phyloP scores from a whole-genome alignment of 2,113 vertebrate genomes.

The Eolophus roseicapilla region DNA sequence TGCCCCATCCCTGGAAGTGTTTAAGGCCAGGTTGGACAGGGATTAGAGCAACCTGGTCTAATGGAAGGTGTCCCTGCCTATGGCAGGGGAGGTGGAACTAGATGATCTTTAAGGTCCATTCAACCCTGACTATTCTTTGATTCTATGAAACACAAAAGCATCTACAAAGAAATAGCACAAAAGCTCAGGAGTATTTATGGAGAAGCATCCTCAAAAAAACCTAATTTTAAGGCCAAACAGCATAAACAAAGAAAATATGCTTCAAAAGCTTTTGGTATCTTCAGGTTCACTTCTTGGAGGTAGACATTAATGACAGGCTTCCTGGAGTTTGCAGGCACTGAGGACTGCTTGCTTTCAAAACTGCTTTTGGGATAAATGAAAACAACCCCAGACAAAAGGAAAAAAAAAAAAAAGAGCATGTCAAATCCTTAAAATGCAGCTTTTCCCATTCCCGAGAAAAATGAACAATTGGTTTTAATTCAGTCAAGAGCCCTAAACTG shows the following conservation, averaged over 20 bases:
- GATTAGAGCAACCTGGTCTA: neutral
- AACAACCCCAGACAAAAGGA: neutral
- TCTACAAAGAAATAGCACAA: neutral
- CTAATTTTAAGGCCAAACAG: neutral
- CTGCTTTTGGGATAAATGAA: neutral
- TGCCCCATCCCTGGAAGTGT: neutral
- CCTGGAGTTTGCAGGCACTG: neutral
- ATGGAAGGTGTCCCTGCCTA: neutral
- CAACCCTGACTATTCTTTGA: neutral
- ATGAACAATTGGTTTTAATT: neutral
- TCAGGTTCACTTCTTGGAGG: neutral
- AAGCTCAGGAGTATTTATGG: neutral
- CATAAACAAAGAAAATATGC: neutral
- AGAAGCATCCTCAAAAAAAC: neutral
- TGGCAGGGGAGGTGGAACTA: neutral
- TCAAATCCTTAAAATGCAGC: neutral
- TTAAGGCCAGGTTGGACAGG: neutral
- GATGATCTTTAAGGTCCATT: neutral
- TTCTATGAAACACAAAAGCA: neutral
- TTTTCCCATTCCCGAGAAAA: neutral
- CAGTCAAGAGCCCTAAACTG: neutral
- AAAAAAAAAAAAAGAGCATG: fast-evolving
- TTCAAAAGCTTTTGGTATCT: neutral
- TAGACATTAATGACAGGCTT: neutral
- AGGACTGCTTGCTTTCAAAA: neutral